Percentiles rank a stretch among this genome's conserved stretches.
phyloP scores from a whole-genome alignment of 2,888 invertebrate species.

The Leistus spinibarbis region DNA sequence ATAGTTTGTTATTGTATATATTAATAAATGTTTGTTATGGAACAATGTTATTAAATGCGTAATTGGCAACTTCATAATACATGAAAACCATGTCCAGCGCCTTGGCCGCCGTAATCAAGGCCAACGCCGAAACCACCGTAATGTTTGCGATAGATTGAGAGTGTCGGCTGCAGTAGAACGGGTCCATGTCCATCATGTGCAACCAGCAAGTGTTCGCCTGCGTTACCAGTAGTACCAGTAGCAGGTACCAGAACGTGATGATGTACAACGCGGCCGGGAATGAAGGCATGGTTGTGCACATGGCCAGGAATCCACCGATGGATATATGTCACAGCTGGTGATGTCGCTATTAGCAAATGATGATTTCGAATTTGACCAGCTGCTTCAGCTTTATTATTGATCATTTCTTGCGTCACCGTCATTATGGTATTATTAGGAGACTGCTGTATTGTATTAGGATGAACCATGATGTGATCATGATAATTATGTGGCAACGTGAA shows the following conservation, averaged over 20 bases:
- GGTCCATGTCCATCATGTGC: slow-evolving; percentile 10
- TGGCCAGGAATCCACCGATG: slow-evolving; percentile 32
- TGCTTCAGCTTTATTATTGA: not conserved
- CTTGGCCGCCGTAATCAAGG: slow-evolving; percentile 23
- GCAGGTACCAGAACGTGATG: slow-evolving; percentile 4
- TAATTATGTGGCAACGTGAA: slow-evolving; percentile 12
- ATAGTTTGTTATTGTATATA: too few species aligned
- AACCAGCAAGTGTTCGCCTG: too few species aligned
- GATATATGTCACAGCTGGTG: not conserved
- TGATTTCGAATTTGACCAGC: too few species aligned
- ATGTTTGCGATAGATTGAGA: slow-evolving; percentile 26
- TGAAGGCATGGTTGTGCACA: slow-evolving; percentile 21
- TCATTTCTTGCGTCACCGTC: not conserved
- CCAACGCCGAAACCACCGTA: slow-evolving; percentile 30
- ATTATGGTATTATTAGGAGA: not conserved
- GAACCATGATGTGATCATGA: not conserved
- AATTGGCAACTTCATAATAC: slow-evolving; percentile 17
- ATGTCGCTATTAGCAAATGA: not conserved
- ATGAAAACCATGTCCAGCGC: slow-evolving; percentile 36
- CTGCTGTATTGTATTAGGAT: slow-evolving; percentile 10
- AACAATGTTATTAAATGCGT: too few species aligned
- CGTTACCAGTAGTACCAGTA: too few species aligned
- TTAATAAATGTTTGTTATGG: too few species aligned
- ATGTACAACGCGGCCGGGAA: slow-evolving; percentile 25
- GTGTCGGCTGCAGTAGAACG: slow-evolving; percentile 1